These are phyloP conservation scores for Acleris holmiana DNA, from an alignment of 2,888 invertebrate species.

Conservation along the genomic window DNA sequence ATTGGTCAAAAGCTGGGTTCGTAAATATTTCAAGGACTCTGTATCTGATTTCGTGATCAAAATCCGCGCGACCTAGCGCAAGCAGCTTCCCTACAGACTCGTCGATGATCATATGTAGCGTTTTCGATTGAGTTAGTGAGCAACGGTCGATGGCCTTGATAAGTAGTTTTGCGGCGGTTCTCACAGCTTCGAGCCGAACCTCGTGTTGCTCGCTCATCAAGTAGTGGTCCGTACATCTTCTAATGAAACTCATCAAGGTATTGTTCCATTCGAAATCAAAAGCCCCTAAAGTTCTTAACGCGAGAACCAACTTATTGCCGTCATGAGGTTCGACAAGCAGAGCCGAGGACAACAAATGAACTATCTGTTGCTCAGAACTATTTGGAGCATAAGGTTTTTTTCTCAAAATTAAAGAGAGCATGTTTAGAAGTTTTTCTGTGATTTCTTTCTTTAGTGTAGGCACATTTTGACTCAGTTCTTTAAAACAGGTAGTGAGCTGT, in stretches of 20 bases:
- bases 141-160: constrained; percentile 91
- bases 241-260: constrained; percentile 95
- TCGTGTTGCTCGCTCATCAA: constrained; percentile 95
- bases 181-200: constrained; percentile 94
- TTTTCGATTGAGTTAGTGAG: constrained; percentile 88
- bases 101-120: constrained; percentile 94
- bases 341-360: constrained; percentile 69
- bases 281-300: constrained; percentile 95
- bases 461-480: constrained; percentile 95
- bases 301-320: constrained; percentile 94
- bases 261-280: constrained; percentile 95
- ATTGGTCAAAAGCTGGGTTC: constrained; percentile 94
- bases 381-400: constrained; percentile 90
- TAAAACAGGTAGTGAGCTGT: constrained; percentile 94
- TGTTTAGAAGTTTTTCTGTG: constrained; percentile 95
- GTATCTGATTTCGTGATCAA: constrained; percentile 96
- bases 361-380: constrained; percentile 78
- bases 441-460: constrained; percentile 95
- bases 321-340: constrained; percentile 86
- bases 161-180: constrained; percentile 95
- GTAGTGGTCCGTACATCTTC: constrained; percentile 96
- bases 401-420: constrained; percentile 95
- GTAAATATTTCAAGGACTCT: constrained; percentile 96
- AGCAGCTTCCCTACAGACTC: constrained; percentile 95
- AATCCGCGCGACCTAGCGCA: constrained; percentile 97